phyloP scores from a whole-genome alignment of 2,113 vertebrate species.

The Thymallus thymallus region DNA sequence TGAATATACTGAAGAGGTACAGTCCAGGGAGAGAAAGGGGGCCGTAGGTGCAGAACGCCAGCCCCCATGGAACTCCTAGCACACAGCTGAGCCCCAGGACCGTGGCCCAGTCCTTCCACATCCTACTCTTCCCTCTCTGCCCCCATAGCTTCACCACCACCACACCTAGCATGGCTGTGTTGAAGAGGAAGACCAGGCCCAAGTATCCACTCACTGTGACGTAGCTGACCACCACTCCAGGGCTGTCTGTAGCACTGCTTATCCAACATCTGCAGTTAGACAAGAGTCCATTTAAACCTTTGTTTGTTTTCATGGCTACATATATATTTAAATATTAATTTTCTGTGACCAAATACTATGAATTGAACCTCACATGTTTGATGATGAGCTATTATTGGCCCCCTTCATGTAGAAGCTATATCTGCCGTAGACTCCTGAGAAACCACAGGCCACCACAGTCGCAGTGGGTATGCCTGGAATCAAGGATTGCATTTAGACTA shows the following conservation, averaged over 20 bases:
- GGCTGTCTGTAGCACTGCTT: slow-evolving; percentile 15
- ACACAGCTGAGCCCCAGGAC: slow-evolving; percentile 85
- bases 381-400: slow-evolving; percentile 4
- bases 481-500: not conserved
- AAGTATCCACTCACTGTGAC: slow-evolving; percentile 80
- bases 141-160: slow-evolving; percentile 76
- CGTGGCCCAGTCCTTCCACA: slow-evolving; percentile 66
- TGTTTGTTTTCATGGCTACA: not conserved
- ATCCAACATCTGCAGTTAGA: slow-evolving; percentile 67
- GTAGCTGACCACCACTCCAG: slow-evolving; percentile 65
- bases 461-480: slow-evolving; percentile 66
- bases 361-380: slow-evolving; percentile 58
- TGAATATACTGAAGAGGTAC: slow-evolving; percentile 87
- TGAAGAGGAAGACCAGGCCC: slow-evolving; percentile 82
- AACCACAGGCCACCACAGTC: slow-evolving; percentile 48
- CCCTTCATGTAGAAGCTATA: not conserved
- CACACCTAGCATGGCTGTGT: slow-evolving; percentile 78
- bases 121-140: slow-evolving; percentile 57
- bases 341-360: not conserved
- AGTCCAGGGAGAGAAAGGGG: slow-evolving; percentile 71
- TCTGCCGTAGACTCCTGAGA: slow-evolving; percentile 61
- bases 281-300: not conserved
- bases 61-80: slow-evolving; percentile 84
- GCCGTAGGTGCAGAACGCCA: slow-evolving; percentile 77
- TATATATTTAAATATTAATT: not conserved